Evolutionary conservation across 1,140 invertebrate genomes (phyloP), one percentile per base, ranked within the genome.

Genomic region (Orchesella cincta): DNA sequence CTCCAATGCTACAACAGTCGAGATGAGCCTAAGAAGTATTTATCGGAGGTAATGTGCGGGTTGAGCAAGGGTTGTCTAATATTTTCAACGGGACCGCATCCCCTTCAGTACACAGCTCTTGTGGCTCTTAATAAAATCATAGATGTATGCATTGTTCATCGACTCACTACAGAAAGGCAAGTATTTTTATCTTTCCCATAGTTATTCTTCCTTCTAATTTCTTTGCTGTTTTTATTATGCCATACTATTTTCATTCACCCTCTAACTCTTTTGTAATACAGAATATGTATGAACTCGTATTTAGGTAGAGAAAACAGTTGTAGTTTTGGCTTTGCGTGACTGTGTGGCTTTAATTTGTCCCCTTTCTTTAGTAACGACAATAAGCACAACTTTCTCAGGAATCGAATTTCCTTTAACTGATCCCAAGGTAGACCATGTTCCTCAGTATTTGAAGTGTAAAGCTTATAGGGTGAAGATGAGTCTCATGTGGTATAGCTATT

Each of bases 121-220:
- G 86, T 88, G 67, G 88, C 88, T 64, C 86, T 90, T 71, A 90
- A 90, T 83, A 87, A 89, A 83, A 86, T 90, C 36, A 87, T 90
- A 26, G 90, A 91, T 81, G 86, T 87, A 5, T 87, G 83, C 34
- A 84, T 87, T 31, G 85, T 86, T 12, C 83, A 86, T 73, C 82
- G 83, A 28, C 83, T 87, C 52, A 81, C 84, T 12, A 82, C 84
- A 64, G 79, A 79, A 76, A 81, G 82, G 80, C 79, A 77, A 51
- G 71, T 73, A 46, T 73, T 73, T 51, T 71, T 28, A 5, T 28
- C 14, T 28, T 33, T 36, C 67, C 3, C 67, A 2, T 71, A 31
- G 34, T 18, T 1, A 16, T 33, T 54, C 39, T 39, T 16, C 73
- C n/a, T 23, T 33, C 46, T 31, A 82, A n/a, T 23, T 83, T 84